phyloP scores from a whole-genome alignment of 2,113 vertebrate species.

The Mormyrus iriodes region DNA sequence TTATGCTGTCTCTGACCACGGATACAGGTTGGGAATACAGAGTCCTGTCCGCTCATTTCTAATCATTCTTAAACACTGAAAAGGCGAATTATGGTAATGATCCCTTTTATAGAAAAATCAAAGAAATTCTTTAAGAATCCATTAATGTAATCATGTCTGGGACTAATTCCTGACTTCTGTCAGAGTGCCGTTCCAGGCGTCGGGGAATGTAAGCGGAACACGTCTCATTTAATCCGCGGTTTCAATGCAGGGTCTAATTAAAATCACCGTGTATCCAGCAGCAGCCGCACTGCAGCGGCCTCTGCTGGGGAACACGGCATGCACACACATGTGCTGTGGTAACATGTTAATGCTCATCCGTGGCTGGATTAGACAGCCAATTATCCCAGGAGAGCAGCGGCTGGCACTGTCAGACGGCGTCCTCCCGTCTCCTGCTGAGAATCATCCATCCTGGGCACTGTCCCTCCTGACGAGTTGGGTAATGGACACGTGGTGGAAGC shows the following conservation, averaged over 20 bases:
- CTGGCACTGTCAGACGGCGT: not conserved
- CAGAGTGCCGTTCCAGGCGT: conserved; percentile 36
- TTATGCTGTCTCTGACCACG: not conserved
- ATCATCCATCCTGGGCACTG: not conserved
- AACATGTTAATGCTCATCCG: not conserved
- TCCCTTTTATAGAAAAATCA: conserved; percentile 13
- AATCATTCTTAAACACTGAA: conserved; percentile 9
- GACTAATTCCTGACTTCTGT: conserved; percentile 57
- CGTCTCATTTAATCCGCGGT: conserved; percentile 53
- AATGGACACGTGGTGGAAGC: not conserved
- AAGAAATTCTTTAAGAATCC: conserved; percentile 48
- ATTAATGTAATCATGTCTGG: conserved; percentile 63
- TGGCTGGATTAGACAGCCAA: not conserved
- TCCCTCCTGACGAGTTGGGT: not conserved
- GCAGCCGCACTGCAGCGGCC: not conserved
- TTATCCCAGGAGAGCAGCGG: not conserved
- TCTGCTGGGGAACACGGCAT: not conserved
- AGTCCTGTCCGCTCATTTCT: not conserved
- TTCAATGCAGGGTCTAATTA: conserved; percentile 63
- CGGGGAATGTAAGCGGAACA: conserved; percentile 51
- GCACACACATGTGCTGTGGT: not conserved
- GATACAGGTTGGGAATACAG: not conserved
- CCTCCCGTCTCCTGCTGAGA: not conserved
- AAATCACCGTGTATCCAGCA: conserved; percentile 42
- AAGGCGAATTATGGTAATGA: conserved; percentile 1